A percentile compares a stretch with the other conserved stretches of the same genome.
phyloP scores from a whole-genome alignment of 2,888 invertebrate genomes.

The Cephus sareptanus region DNA sequence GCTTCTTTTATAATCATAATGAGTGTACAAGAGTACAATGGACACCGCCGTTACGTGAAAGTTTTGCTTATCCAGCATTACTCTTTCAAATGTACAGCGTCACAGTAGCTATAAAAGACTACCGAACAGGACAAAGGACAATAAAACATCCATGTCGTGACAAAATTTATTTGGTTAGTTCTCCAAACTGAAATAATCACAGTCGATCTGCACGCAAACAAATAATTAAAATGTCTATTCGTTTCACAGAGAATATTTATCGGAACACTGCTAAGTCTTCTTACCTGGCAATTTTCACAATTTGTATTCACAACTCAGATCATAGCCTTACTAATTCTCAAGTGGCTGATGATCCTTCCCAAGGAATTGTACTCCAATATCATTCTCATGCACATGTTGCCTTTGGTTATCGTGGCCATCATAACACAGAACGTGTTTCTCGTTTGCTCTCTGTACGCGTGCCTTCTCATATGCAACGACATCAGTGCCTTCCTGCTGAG shows the following conservation, averaged over 20 bases:
- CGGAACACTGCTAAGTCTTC: constrained; percentile 62
- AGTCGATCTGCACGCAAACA: neutral
- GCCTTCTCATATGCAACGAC: constrained; percentile 63
- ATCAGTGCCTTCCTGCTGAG: constrained; percentile 28
- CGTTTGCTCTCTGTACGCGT: constrained; percentile 68
- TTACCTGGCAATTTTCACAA: constrained; percentile 86
- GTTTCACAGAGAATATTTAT: neutral
- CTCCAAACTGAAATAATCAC: neutral
- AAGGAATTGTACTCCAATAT: constrained; percentile 61
- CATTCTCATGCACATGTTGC: constrained; percentile 58
- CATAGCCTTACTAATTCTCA: constrained; percentile 77
- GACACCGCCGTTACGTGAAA: constrained; percentile 88
- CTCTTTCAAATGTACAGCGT: constrained; percentile 79
- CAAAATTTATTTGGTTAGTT: constrained; percentile 7
- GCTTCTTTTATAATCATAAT: constrained; percentile 85
- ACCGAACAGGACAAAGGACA: neutral
- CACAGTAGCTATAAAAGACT: constrained; percentile 55
- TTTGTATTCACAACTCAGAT: constrained; percentile 84
- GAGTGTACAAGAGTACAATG: constrained; percentile 88
- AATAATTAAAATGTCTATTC: constrained; percentile 9
- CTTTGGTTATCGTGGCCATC: constrained; percentile 32
- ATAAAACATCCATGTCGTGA: neutral
- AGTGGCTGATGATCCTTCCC: constrained; percentile 71
- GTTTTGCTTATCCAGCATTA: constrained; percentile 85
- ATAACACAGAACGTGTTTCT: constrained; percentile 68